Conservation (phyloP, 1,140 invertebrate species). For the Liolophura sinensis region DNA sequence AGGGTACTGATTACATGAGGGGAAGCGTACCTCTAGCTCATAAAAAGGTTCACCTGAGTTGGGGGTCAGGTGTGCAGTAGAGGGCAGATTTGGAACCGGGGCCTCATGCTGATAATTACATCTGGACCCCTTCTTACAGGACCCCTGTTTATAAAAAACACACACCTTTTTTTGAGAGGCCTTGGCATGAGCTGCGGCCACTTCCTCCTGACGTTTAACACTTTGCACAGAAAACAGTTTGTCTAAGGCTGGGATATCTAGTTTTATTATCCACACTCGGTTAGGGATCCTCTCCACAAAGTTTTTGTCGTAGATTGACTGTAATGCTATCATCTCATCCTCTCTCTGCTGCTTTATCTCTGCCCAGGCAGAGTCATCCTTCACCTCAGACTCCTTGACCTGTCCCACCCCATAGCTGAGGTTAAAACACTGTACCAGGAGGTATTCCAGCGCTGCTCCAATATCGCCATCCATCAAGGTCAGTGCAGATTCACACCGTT, state of each 20-base stretch:
- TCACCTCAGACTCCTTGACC: not conserved
- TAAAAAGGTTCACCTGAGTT: conserved; percentile 19
- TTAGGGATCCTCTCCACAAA: conserved; percentile 46
- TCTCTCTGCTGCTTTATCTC: conserved; percentile 39
- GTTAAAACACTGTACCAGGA: conserved; percentile 40
- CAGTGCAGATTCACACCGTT: conserved; percentile 42
- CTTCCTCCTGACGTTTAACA: no score
- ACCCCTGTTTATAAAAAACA: conserved; percentile 43
- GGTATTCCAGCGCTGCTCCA: conserved; percentile 43
- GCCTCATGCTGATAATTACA: conserved; percentile 34
- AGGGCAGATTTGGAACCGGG: not conserved
- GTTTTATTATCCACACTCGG: conserved; percentile 41
- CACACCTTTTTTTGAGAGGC: conserved; percentile 28
- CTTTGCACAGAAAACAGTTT: conserved; percentile 8
- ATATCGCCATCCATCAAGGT: conserved; percentile 45
- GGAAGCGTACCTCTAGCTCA: conserved; percentile 49
- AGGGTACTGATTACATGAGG: conserved; percentile 41
- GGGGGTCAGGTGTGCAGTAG: not conserved
- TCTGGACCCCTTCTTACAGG: conserved; percentile 40
- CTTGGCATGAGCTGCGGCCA: no score
- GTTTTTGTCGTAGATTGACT: conserved; percentile 47
- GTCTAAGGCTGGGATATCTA: conserved; percentile 35
- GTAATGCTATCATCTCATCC: conserved; percentile 49
- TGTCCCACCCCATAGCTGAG: conserved; percentile 4
- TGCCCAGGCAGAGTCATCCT: conserved; percentile 14